Conservation (phyloP, 2,797 vertebrate genomes). For the Lagothrix lagotricha region DNA sequence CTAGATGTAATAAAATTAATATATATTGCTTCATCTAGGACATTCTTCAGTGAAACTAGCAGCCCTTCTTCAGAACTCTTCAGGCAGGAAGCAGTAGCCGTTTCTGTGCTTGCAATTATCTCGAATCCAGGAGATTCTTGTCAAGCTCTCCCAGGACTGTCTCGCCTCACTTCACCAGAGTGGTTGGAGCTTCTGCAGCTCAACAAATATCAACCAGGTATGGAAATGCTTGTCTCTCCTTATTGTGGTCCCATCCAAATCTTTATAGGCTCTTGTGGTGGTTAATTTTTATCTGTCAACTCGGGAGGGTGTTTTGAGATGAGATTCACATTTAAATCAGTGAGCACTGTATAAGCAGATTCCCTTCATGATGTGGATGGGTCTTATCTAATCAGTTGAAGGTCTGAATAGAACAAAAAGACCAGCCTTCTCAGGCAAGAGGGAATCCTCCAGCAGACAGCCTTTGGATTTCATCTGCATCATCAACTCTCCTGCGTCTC, state of each 20-base stretch:
- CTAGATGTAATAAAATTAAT: neutral
- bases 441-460: neutral
- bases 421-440: neutral
- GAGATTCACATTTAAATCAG: neutral
- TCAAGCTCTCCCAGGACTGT: neutral
- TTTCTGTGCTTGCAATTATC: neutral
- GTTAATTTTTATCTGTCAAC: neutral
- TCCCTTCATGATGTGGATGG: neutral
- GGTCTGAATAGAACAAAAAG: neutral
- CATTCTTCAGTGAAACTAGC: neutral
- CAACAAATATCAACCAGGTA: neutral
- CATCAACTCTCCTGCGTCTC: neutral
- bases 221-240: neutral
- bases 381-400: neutral
- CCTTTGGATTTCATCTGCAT: neutral
- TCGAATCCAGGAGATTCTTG: neutral
- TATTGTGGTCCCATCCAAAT: neutral
- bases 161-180: neutral
- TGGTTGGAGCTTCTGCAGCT: neutral
- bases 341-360: neutral
- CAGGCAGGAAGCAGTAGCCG: neutral
- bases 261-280: neutral
- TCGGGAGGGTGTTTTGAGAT: neutral
- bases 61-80: neutral
- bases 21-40: neutral